Evolutionary conservation across 2,888 invertebrate genomes (phyloP).

Genomic region (Crematogaster levior): DNA sequence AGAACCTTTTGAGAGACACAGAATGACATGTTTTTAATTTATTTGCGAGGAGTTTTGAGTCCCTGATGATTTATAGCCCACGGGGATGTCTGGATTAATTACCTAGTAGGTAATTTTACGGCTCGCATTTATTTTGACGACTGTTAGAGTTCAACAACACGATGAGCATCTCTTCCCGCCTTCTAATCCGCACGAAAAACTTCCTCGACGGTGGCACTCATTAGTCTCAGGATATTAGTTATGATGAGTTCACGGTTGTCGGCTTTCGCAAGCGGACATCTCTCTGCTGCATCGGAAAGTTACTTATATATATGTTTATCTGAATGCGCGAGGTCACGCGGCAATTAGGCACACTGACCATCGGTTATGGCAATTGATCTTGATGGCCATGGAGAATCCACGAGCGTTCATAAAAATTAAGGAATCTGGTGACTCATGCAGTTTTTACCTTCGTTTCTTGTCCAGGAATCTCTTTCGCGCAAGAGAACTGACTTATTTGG

Average conservation of each 20-base stretch:
- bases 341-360: slow-evolving; percentile 49
- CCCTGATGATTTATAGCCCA: slow-evolving; percentile 11
- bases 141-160: slow-evolving; percentile 25
- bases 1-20: not conserved
- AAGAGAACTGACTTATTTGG: slow-evolving; percentile 36
- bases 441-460: slow-evolving; percentile 39
- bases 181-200: not conserved
- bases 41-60: slow-evolving; percentile 2
- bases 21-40: slow-evolving; percentile 10
- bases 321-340: slow-evolving; percentile 43
- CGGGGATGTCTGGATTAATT: slow-evolving; percentile 15
- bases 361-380: slow-evolving; percentile 54
- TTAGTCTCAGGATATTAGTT: slow-evolving; percentile 51
- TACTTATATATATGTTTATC: slow-evolving; percentile 10
- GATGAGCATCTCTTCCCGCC: not conserved
- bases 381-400: slow-evolving; percentile 42
- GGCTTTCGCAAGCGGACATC: slow-evolving; percentile 31
- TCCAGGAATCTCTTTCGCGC: not conserved
- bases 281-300: slow-evolving; percentile 30
- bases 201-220: slow-evolving; percentile 12
- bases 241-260: slow-evolving; percentile 29
- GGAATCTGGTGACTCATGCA: slow-evolving; percentile 42
- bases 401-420: slow-evolving; percentile 44
- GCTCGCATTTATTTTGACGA: slow-evolving; percentile 33
- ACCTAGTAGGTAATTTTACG: slow-evolving; percentile 29